Evolutionary conservation across 2,113 vertebrate genomes (phyloP).

Genomic region (Psilopsiagon aurifrons): DNA sequence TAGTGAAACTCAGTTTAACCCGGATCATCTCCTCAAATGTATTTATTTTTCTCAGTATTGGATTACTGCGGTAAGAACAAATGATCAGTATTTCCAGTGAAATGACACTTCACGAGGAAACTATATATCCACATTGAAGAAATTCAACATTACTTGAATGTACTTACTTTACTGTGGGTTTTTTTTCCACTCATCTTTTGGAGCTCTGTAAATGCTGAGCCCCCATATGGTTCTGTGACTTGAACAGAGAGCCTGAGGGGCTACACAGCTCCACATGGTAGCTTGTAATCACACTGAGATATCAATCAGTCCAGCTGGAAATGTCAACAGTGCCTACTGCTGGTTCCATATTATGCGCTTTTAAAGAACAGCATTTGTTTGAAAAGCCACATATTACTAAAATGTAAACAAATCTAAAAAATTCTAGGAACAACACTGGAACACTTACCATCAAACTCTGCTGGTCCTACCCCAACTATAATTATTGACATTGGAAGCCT

Average conservation of each 20-base stretch:
- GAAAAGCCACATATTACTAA: not conserved
- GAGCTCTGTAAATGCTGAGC: not conserved
- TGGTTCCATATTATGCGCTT: not conserved
- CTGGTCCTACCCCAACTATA: slow-evolving; percentile 93
- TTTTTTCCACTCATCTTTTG: not conserved
- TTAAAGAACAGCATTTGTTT: not conserved
- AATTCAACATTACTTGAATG: not conserved
- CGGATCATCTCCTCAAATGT: not conserved
- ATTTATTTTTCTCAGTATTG: not conserved
- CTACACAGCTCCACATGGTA: slow-evolving; percentile 17
- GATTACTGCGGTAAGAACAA: not conserved
- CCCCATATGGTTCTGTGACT: slow-evolving; percentile 19
- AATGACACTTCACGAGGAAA: not conserved
- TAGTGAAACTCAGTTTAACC: not conserved
- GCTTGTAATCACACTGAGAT: slow-evolving; percentile 17
- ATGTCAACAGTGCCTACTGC: not conserved
- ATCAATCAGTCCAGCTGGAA: slow-evolving; percentile 44
- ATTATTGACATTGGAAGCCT: slow-evolving; percentile 95
- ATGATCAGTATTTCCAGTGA: not conserved
- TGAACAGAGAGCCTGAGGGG: slow-evolving; percentile 25
- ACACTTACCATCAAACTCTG: slow-evolving; percentile 92
- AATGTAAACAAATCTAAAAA: not conserved
- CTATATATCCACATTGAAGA: not conserved
- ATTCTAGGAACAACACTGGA: not conserved
- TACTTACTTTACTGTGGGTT: not conserved